Conservation (phyloP, 2,888 invertebrate genomes). For the Dynastes hyllus region DNA sequence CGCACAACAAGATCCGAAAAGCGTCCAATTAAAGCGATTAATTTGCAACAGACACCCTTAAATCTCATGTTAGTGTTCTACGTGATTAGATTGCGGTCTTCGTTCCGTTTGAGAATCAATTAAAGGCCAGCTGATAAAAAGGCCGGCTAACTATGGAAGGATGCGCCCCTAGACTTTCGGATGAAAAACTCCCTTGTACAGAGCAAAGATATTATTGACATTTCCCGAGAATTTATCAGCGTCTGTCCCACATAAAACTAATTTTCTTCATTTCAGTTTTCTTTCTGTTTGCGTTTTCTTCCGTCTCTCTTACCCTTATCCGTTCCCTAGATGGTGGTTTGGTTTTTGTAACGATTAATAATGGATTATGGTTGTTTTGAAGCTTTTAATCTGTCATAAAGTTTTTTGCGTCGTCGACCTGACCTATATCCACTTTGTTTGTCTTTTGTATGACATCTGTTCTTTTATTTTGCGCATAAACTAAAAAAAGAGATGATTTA, state of each 20-base stretch:
- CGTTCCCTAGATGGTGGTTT: conserved; percentile 17
- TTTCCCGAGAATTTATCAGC: conserved; percentile 53
- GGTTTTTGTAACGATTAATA: conserved; percentile 38
- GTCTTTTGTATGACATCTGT: conserved; percentile 28
- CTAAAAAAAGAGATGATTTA: conserved; percentile 29
- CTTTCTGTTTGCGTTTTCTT: conserved; percentile 20
- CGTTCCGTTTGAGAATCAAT: conserved; percentile 38
- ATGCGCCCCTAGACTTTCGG: conserved; percentile 3
- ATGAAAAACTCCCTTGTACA: conserved; percentile 36
- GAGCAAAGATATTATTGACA: conserved; percentile 53
- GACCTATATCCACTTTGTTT: conserved; percentile 29
- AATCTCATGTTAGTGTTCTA: conserved; percentile 43
- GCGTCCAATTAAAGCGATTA: conserved; percentile 44
- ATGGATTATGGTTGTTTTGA: conserved; percentile 37
- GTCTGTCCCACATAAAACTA: conserved; percentile 53
- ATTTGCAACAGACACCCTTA: conserved; percentile 44
- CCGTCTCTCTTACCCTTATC: neutral
- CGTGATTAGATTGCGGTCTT: conserved; percentile 42
- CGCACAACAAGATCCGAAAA: conserved; percentile 32
- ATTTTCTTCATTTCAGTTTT: conserved; percentile 37
- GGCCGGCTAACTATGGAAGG: conserved; percentile 5
- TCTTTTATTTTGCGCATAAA: conserved; percentile 10
- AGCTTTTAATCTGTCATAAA: conserved; percentile 36
- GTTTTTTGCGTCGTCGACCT: conserved; percentile 7
- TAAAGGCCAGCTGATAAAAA: conserved; percentile 34